Conservation (phyloP, 2,113 vertebrate species). For the Tachysurus vachellii region DNA sequence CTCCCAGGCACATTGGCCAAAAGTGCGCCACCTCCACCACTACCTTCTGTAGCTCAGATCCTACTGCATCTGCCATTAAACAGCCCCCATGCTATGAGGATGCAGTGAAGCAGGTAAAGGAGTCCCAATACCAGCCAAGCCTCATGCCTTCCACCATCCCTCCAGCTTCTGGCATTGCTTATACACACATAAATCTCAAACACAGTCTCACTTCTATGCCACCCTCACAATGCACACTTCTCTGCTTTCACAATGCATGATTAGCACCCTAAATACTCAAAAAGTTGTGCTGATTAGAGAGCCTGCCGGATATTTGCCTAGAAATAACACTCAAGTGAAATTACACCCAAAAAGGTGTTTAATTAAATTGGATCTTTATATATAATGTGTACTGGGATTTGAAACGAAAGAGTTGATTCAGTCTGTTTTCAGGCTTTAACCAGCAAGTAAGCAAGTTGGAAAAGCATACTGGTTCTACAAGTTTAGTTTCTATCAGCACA, state of each 20-base stretch:
- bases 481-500: not conserved
- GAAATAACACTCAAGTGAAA: not conserved
- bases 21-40: conserved; percentile 83
- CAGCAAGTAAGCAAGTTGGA: not conserved
- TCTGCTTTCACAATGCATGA: conserved; percentile 38
- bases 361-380: not conserved
- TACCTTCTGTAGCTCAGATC: conserved; percentile 84
- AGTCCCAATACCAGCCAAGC: conserved; percentile 22
- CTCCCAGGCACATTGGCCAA: conserved; percentile 80
- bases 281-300: conserved; percentile 17
- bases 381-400: not conserved
- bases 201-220: not conserved
- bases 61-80: conserved; percentile 81
- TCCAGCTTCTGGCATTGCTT: conserved; percentile 46
- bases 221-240: conserved; percentile 43
- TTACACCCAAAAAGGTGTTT: conserved; percentile 12
- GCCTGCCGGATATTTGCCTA: conserved; percentile 23
- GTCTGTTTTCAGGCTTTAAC: not conserved
- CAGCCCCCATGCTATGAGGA: conserved; percentile 94
- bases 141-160: conserved; percentile 47
- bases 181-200: conserved; percentile 46
- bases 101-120: conserved; percentile 91
- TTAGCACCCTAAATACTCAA: conserved; percentile 35
- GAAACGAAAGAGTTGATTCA: not conserved
- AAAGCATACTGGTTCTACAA: not conserved